Percentiles rank a stretch among this genome's conserved stretches.
phyloP scores from a whole-genome alignment of 2,797 vertebrate species.

The Parambassis ranga region DNA sequence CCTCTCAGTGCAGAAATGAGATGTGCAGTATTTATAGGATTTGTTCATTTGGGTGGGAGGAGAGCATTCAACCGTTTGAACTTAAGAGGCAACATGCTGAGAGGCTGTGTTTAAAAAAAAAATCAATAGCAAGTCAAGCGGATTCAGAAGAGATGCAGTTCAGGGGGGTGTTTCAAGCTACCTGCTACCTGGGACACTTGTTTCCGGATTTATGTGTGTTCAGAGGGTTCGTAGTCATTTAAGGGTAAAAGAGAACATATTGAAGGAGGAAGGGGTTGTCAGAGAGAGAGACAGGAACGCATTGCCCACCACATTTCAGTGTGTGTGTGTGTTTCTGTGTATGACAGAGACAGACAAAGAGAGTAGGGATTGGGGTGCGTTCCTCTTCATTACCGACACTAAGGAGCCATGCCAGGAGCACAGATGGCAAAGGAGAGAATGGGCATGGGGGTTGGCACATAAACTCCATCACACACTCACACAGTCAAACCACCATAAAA shows the following conservation, averaged over 20 bases:
- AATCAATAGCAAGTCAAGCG: conserved; percentile 40
- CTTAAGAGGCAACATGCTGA: conserved; percentile 37
- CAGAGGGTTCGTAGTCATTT: not conserved
- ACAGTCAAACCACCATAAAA: not conserved
- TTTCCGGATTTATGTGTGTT: not conserved
- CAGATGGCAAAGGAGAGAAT: conserved; percentile 69
- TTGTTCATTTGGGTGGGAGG: conserved; percentile 47
- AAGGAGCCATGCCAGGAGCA: conserved; percentile 65
- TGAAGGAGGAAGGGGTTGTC: conserved; percentile 9
- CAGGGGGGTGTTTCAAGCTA: conserved; percentile 10
- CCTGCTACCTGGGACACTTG: conserved; percentile 2
- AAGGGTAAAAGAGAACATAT: not conserved
- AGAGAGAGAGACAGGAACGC: not conserved
- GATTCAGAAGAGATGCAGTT: conserved; percentile 25
- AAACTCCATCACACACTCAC: conserved; percentile 29
- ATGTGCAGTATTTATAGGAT: conserved; percentile 49
- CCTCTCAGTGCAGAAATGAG: conserved; percentile 6
- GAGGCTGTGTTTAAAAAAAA: conserved; percentile 24
- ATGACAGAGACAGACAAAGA: not conserved
- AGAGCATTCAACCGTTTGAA: conserved; percentile 43
- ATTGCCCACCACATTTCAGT: too few species aligned
- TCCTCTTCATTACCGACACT: conserved; percentile 60
- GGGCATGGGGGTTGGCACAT: conserved; percentile 42
- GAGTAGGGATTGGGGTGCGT: not conserved
- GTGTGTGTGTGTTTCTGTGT: too few species aligned